Base-by-base conservation (phyloP, 2,113 vertebrate genomes). In the Pelobates fuscus region DNA sequence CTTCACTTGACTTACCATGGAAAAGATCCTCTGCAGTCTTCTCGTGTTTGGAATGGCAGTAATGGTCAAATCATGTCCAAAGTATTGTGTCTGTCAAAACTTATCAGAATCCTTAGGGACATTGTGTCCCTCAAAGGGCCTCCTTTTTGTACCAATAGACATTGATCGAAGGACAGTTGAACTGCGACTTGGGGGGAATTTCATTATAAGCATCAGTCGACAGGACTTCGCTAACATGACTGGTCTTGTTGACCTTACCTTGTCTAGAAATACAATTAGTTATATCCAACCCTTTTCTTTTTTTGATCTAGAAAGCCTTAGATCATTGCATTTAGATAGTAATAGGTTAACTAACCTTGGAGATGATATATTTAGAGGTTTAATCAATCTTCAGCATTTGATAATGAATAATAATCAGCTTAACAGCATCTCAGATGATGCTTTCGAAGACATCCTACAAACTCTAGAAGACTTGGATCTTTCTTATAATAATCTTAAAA, bases 21-120 rank as follows among this genome's bases (percentile, higher is more conserved):
- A 97, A 94, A 96, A 94, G 88, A 89, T 96, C 92, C 89, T 98
- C 89, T 92, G 92, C 79, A 84, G 93, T 86, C 90, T 98, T 90
- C 90, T 99, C 88, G 89, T 97, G 67, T 92, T 99, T 93, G 95
- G 94, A 94, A 94, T 93, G 84, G 90, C 93, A 78, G 90, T 90
- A 21, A 91, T 88, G 82, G 95, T 93, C 79, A 92, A 91, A 0
- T 94, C 94, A 84, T 99, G 97, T 89, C 97, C 97, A 81, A 98
- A 98, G 90, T 98, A 99, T 49, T 99, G 97, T 63, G 94, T 97
- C 81, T 99, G 97, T 84, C 97, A 99, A 89, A 99, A 99, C 86
- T 89, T 99, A 62, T 99, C 97, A 29, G 96, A 98, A 83, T 99
- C 97, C n/a, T 86, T 99, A 78, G 96, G 97, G 23, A 99, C 97